Base-by-base conservation (phyloP, 2,888 invertebrate species). In the Ornithoptera alexandrae region DNA sequence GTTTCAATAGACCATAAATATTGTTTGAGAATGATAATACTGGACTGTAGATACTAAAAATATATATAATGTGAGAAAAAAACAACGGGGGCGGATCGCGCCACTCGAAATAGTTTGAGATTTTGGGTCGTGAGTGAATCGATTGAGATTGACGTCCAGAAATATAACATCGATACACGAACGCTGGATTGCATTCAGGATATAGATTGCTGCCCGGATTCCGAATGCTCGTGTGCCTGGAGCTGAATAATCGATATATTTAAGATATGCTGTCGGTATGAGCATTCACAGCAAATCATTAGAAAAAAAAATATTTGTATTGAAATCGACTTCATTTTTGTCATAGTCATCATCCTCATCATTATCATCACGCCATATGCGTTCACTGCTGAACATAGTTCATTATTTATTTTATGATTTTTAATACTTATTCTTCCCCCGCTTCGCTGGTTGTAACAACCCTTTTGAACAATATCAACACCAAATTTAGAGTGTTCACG, bases 101-200 rank as follows among this genome's bases (percentile, higher is more conserved):
- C 68, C 74, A 74, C 74, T 75, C 71, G 76, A 75, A 76, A 76
- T 74, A 74, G 58, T 75, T 74, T 46, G 62, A 70, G 71, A 65
- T 72, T 73, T 71, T 50, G 72, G 59, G 53, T 68, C 71, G 69
- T 67, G 72, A 59, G 8, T 56, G 67, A 56, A 69, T 65, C 64
- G 53, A 57, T 56, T 42, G 42, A 24, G 50, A 3, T 5, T 30
- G 24, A 24, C 65, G 57, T 67, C 71, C 71, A 58, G 71, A 76
- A 77, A 77, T 75, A 76, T 61, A 68, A 62, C 73, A 72, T 72
- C 68, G 68, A 74, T 71, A 57, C 46, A 4, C 60, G 18, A 36
- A 60, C 20, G 61, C 12, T 46, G 50, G 42, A 69, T 69, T 42
- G 62, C 46, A 69, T 65, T 57, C 24, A 39, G 61, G 22, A 7